These are phyloP conservation scores for Zaprionus capensis DNA, from an alignment of 1,140 invertebrate genomes.

Conservation along the genomic window DNA sequence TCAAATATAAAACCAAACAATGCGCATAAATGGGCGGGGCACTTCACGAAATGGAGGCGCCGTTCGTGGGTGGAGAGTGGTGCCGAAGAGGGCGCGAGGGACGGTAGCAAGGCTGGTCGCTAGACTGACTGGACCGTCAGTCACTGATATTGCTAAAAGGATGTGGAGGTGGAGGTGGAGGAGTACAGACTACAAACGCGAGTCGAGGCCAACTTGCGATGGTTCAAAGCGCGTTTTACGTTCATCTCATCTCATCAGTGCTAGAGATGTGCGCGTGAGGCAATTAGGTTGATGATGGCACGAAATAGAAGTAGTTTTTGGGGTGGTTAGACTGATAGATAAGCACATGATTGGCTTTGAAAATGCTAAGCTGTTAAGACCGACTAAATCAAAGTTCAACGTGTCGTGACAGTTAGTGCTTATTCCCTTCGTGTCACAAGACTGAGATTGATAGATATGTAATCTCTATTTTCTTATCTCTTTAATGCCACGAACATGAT, in stretches of 20 bases:
- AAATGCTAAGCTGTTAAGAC: too few relatives aligned
- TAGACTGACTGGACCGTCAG: constrained; percentile 1
- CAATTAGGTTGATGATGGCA: not conserved
- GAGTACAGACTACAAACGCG: not conserved
- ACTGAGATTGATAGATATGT: too few relatives aligned
- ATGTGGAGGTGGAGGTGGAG: constrained; percentile 14
- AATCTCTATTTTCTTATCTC: too few relatives aligned
- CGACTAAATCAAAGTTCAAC: too few relatives aligned
- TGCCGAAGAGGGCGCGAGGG: not conserved
- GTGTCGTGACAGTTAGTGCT: not conserved
- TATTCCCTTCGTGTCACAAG: too few relatives aligned
- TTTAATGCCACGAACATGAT: too few relatives aligned
- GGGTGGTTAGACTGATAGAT: too few relatives aligned
- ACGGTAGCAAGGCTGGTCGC: not conserved
- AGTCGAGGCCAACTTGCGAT: not conserved
- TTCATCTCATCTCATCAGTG: not conserved
- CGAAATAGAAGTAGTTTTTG: not conserved
- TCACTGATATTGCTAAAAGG: constrained; percentile 17
- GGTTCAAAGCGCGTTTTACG: not conserved
- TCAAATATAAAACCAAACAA: constrained; percentile 81
- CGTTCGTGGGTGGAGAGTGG: not conserved
- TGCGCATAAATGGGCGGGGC: constrained; percentile 50
- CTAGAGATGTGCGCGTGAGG: constrained; percentile 2
- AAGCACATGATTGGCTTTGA: too few relatives aligned
- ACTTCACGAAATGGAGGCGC: not conserved